A percentile compares a stretch with the other conserved stretches of the same genome.
These are phyloP conservation scores for Cryptus viduatorius DNA, from an alignment of 2,888 invertebrate species.

Conservation along the genomic window DNA sequence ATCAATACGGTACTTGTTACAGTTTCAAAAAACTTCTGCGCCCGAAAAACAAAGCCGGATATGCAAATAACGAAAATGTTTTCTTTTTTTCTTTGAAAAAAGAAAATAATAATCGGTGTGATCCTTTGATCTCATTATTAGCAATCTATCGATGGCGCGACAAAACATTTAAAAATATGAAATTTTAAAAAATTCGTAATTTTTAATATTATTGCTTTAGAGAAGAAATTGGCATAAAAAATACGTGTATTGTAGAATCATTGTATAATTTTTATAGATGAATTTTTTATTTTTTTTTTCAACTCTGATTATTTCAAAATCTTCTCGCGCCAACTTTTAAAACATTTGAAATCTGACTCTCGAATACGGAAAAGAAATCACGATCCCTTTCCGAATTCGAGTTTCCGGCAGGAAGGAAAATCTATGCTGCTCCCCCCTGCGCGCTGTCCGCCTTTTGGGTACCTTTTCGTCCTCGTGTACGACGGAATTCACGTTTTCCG, in stretches of 20 bases:
- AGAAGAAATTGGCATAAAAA: background rate
- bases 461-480: constrained; percentile 56
- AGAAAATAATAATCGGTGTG: no score
- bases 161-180: background rate
- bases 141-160: background rate
- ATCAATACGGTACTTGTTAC: background rate
- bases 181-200: background rate
- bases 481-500: constrained; percentile 71
- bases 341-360: constrained; percentile 41
- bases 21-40: background rate
- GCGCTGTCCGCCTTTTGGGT: constrained; percentile 54
- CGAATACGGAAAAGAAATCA: constrained; percentile 44
- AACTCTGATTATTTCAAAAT: constrained; percentile 1
- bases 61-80: background rate
- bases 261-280: background rate
- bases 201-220: background rate
- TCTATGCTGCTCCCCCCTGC: constrained; percentile 20
- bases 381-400: constrained; percentile 54
- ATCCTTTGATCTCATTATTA: no score
- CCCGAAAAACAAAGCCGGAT: background rate
- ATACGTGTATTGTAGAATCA: background rate
- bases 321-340: background rate
- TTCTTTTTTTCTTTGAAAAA: no score
- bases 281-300: background rate
- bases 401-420: constrained; percentile 37